Evolutionary conservation across 2,797 vertebrate species (phyloP).

Genomic region (Trachops cirrhosus): DNA sequence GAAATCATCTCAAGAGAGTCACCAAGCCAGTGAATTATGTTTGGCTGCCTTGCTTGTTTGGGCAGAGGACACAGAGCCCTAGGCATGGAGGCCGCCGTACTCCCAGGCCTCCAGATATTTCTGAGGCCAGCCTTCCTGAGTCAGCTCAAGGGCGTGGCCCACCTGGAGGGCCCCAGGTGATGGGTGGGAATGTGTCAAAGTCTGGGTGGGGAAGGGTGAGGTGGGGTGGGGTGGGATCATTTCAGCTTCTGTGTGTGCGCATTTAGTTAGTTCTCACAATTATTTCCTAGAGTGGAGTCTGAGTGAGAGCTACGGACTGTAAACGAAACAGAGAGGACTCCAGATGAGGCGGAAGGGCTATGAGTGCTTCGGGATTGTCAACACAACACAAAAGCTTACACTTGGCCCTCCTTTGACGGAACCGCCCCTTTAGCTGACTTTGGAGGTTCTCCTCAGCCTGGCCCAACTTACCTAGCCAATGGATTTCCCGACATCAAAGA

Average conservation of each 20-base stretch:
- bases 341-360: neutral
- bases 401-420: neutral
- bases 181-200: neutral
- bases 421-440: neutral
- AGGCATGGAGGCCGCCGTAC: rapidly evolving
- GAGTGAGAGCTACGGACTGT: neutral
- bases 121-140: neutral
- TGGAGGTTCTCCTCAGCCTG: neutral
- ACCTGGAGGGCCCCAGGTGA: neutral
- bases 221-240: neutral
- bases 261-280: constrained; percentile 32
- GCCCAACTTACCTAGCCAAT: neutral
- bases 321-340: neutral
- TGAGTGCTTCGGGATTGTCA: neutral
- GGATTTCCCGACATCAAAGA: neutral
- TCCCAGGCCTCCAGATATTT: neutral
- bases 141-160: neutral
- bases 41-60: neutral
- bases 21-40: neutral
- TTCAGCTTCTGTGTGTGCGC: neutral
- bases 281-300: neutral
- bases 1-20: neutral
- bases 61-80: neutral
- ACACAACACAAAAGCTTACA: too few relatives aligned
- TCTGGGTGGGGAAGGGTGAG: neutral